These are phyloP conservation scores for Limnephilus lunatus DNA, from an alignment of 2,888 invertebrate species.

Conservation along the genomic window DNA sequence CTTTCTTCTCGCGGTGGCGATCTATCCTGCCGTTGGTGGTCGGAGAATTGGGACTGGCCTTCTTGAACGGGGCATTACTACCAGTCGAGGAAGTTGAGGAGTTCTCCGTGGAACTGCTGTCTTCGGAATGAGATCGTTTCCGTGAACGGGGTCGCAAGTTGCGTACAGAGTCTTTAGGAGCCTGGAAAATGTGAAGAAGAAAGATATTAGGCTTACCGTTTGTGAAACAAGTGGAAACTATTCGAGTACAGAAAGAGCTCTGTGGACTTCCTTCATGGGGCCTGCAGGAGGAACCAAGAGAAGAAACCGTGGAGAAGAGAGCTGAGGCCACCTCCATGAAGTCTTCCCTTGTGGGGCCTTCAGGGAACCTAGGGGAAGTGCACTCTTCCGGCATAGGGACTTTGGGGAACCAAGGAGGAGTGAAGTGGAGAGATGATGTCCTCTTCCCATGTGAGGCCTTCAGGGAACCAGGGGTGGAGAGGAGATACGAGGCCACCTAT, in stretches of 20 bases:
- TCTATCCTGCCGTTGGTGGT: constrained; percentile 73
- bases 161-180: constrained; percentile 75
- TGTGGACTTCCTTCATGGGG: too few relatives aligned
- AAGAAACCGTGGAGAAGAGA: too few relatives aligned
- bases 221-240: not conserved
- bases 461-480: too few relatives aligned
- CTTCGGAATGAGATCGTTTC: constrained; percentile 79
- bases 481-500: too few relatives aligned
- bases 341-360: too few relatives aligned
- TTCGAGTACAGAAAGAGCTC: not conserved
- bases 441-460: too few relatives aligned
- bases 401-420: too few relatives aligned
- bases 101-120: constrained; percentile 77
- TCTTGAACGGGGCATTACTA: constrained; percentile 62
- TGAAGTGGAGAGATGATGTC: too few relatives aligned
- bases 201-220: not conserved
- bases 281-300: too few relatives aligned
- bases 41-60: constrained; percentile 66
- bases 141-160: constrained; percentile 79
- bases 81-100: constrained; percentile 67
- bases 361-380: too few relatives aligned
- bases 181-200: constrained; percentile 41
- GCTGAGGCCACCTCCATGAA: too few relatives aligned
- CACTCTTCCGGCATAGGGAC: too few relatives aligned
- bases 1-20: constrained; percentile 79